Evolutionary conservation across 2,888 invertebrate species (phyloP).

Genomic region (Heliconius ethilla): DNA sequence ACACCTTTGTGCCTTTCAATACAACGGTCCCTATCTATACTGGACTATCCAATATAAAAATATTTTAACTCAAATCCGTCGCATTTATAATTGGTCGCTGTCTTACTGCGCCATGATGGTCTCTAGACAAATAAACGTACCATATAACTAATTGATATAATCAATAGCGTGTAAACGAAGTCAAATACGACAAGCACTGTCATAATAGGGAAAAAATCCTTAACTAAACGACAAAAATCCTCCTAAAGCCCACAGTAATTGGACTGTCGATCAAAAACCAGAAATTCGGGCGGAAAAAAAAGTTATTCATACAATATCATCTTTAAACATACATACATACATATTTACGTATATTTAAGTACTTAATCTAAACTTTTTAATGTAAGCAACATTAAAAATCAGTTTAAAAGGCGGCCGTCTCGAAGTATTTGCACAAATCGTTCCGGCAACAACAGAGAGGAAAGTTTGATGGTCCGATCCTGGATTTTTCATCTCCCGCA

Average conservation of each 20-base stretch:
- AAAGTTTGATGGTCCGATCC: constrained; percentile 75
- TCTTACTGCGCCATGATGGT: too few species aligned
- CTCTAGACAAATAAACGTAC: background rate
- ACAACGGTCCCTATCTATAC: too few species aligned
- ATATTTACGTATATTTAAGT: constrained; percentile 23
- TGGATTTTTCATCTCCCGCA: constrained; percentile 77
- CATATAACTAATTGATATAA: background rate
- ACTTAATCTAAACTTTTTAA: constrained; percentile 43
- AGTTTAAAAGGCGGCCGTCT: constrained; percentile 68
- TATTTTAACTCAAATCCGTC: too few species aligned
- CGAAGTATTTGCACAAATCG: constrained; percentile 58
- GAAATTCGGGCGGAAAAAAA: background rate
- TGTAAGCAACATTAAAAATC: constrained; percentile 67
- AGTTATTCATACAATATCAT: constrained; percentile 13
- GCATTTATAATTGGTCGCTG: too few species aligned
- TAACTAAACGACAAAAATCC: constrained; percentile 20
- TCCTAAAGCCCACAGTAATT: constrained; percentile 16
- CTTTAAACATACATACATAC: background rate
- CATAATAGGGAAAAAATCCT: constrained; percentile 8
- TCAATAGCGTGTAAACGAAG: background rate
- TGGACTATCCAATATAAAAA: too few species aligned
- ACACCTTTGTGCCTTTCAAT: too few species aligned
- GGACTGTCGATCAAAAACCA: constrained; percentile 19
- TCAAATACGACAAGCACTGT: background rate
- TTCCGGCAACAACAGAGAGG: constrained; percentile 53